Evolutionary conservation across 2,888 invertebrate genomes (phyloP).

Genomic region (Polietes domitor): DNA sequence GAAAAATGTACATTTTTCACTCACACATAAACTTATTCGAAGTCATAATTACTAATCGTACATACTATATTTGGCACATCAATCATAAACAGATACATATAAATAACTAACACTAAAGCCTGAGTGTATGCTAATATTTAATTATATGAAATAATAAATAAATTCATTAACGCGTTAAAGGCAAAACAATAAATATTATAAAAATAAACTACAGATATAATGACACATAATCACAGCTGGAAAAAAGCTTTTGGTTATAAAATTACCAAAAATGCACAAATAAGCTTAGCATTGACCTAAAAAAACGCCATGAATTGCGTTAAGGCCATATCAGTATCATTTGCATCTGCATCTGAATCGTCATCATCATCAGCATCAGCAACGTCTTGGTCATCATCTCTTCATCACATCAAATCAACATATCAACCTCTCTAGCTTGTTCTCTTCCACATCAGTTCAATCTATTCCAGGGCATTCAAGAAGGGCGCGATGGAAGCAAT

Average conservation of each 20-base stretch:
- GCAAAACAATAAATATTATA: too few relatives aligned
- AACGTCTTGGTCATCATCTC: slow-evolving; percentile 20
- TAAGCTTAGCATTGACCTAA: slow-evolving; percentile 71
- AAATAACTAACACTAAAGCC: slow-evolving; percentile 45
- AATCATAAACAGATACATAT: background rate
- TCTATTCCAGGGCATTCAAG: slow-evolving; percentile 84
- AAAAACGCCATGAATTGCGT: slow-evolving; percentile 66
- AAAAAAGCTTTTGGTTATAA: background rate
- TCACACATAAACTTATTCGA: slow-evolving; percentile 31
- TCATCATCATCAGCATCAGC: slow-evolving; percentile 19
- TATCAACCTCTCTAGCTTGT: slow-evolving; percentile 52
- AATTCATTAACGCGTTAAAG: slow-evolving; percentile 22
- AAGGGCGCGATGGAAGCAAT: slow-evolving; percentile 90
- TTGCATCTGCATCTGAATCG: slow-evolving; percentile 23
- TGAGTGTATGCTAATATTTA: slow-evolving; percentile 41
- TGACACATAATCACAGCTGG: slow-evolving; percentile 39
- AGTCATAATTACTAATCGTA: slow-evolving; percentile 39
- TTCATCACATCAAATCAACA: slow-evolving; percentile 58
- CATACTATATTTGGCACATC: slow-evolving; percentile 46
- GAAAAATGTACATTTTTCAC: slow-evolving; percentile 43
- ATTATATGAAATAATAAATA: slow-evolving; percentile 30
- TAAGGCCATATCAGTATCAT: slow-evolving; percentile 45
- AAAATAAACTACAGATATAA: background rate
- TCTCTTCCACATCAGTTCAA: slow-evolving; percentile 38
- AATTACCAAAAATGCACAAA: slow-evolving; percentile 43